Evolutionary conservation across 2,113 vertebrate genomes (phyloP).

Genomic region (Lampris megalopsis): DNA sequence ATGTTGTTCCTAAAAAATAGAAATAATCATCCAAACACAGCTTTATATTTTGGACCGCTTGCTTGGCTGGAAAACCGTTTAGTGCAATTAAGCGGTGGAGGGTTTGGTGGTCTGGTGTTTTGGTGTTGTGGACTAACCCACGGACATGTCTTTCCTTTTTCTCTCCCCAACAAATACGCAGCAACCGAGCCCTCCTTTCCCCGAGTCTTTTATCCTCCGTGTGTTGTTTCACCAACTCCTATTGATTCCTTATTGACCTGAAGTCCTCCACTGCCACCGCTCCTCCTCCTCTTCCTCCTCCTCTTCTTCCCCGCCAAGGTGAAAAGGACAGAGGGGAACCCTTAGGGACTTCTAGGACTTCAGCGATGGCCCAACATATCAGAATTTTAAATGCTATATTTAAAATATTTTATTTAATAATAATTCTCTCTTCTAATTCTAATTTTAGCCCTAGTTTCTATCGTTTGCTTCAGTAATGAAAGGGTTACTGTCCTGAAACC

Average conservation of each 20-base stretch:
- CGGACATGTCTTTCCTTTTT: slow-evolving; percentile 74
- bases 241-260: slow-evolving; percentile 99
- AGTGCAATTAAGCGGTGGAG: slow-evolving; percentile 44
- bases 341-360: too few species aligned
- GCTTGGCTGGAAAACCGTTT: slow-evolving; percentile 41
- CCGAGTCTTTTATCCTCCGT: slow-evolving; percentile 89
- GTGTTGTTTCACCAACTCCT: slow-evolving; percentile 92
- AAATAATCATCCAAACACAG: background rate
- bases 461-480: too few species aligned
- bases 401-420: too few species aligned
- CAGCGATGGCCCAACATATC: too few species aligned
- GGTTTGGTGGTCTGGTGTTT: slow-evolving; percentile 65
- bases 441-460: too few species aligned
- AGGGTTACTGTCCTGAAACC: too few species aligned
- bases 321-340: slow-evolving; percentile 35
- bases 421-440: too few species aligned
- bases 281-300: slow-evolving; percentile 84
- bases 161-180: slow-evolving; percentile 85
- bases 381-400: too few species aligned
- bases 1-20: too few species aligned
- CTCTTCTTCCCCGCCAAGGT: slow-evolving; percentile 44
- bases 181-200: slow-evolving; percentile 84
- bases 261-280: slow-evolving; percentile 87
- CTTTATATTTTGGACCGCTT: slow-evolving; percentile 14
- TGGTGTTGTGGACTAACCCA: slow-evolving; percentile 68